phyloP scores from a whole-genome alignment of 2,888 invertebrate species.

The Drosophila diplacantha region DNA sequence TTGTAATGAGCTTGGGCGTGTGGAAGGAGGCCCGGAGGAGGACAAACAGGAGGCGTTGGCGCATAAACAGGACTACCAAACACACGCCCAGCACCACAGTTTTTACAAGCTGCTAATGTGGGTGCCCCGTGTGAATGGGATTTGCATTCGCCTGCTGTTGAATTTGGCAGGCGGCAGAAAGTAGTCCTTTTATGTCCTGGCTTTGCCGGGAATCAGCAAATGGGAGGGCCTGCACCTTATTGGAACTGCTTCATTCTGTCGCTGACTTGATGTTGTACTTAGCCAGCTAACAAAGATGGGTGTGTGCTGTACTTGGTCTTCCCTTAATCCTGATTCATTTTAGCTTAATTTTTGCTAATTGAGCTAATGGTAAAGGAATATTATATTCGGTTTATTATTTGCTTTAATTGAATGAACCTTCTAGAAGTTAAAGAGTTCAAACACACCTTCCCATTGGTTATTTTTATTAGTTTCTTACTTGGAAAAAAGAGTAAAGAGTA shows the following conservation, averaged over 20 bases:
- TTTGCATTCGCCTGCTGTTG: constrained; percentile 34
- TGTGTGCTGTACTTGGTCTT: constrained; percentile 5
- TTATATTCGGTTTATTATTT: too few species aligned
- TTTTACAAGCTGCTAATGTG: constrained; percentile 68
- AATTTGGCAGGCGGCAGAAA: constrained; percentile 30
- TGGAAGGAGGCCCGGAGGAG: constrained; percentile 11
- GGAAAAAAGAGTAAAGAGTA: too few species aligned
- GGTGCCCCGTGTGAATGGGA: constrained; percentile 34
- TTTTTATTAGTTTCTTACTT: neutral
- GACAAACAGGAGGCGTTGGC: constrained; percentile 35
- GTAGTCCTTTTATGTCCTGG: constrained; percentile 34
- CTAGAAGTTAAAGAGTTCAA: neutral
- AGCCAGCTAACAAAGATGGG: constrained; percentile 2
- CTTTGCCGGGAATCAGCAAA: constrained; percentile 24
- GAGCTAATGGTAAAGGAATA: neutral
- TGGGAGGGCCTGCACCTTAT: constrained; percentile 25
- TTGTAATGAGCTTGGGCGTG: constrained; percentile 50
- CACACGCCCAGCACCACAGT: constrained; percentile 42
- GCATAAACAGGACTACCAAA: constrained; percentile 37
- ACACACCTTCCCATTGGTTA: neutral
- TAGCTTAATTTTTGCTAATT: constrained; percentile 1
- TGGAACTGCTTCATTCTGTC: constrained; percentile 25
- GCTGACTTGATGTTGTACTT: constrained; percentile 16
- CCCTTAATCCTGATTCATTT: constrained; percentile 10
- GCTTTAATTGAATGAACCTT: neutral